phyloP scores from a whole-genome alignment of 1,140 invertebrate genomes.

The Drosophila ohnishii region DNA sequence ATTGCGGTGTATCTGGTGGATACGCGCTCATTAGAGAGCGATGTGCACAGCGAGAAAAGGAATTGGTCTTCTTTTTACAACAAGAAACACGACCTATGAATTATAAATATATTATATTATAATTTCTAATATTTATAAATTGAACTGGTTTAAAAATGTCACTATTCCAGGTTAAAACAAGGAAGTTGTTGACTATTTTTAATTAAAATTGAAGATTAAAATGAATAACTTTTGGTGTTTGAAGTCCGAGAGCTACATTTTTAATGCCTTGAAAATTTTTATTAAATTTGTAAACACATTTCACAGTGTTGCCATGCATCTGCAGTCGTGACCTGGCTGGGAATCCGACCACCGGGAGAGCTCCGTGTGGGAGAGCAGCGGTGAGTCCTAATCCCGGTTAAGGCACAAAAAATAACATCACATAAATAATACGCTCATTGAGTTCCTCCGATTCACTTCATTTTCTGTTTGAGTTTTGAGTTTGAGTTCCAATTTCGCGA shows the following conservation, averaged over 20 bases:
- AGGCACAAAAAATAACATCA: conserved; percentile 71
- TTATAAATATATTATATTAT: no score
- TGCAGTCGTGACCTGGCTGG: conserved; percentile 3
- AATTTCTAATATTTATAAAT: no score
- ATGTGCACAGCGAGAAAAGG: conserved; percentile 5
- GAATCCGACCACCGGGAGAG: conserved; percentile 29
- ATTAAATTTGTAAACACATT: not conserved
- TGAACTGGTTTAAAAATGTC: no score
- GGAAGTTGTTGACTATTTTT: not conserved
- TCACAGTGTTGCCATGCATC: not conserved
- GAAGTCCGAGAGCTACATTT: no score
- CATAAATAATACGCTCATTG: conserved; percentile 71
- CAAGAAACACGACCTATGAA: no score
- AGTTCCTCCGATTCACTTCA: conserved; percentile 55
- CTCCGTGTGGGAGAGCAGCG: conserved; percentile 48
- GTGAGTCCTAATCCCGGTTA: conserved; percentile 65
- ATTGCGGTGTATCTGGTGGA: not conserved
- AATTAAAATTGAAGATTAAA: not conserved
- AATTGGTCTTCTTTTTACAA: no score
- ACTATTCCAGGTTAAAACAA: no score
- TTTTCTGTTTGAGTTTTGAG: conserved; percentile 6
- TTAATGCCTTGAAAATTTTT: no score
- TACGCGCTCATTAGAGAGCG: conserved; percentile 55
- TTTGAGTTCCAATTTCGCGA: conserved; percentile 39
- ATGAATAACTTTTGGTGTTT: no score